Evolutionary conservation across 2,888 invertebrate species (phyloP).

Genomic region (Cabera pusaria): DNA sequence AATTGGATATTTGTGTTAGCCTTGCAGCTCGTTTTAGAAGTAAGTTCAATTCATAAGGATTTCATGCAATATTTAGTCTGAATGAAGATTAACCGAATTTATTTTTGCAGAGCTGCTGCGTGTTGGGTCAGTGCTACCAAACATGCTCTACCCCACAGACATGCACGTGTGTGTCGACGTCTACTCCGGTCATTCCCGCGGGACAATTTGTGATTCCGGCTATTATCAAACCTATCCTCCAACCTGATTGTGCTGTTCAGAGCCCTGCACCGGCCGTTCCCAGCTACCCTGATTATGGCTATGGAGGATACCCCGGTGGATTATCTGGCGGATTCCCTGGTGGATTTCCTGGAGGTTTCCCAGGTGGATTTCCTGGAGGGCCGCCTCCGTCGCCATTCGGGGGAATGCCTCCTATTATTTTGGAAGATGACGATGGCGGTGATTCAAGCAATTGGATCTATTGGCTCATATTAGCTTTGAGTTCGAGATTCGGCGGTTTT

Average conservation of each 20-base stretch:
- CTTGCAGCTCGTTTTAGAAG: constrained; percentile 37
- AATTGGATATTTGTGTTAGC: constrained; percentile 36
- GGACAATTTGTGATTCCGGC: constrained; percentile 56
- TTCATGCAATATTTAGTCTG: too few relatives aligned
- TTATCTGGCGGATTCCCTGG: constrained; percentile 18
- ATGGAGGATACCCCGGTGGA: constrained; percentile 13
- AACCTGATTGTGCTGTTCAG: constrained; percentile 32
- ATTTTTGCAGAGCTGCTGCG: constrained; percentile 26
- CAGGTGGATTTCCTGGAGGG: constrained; percentile 16
- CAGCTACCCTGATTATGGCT: constrained; percentile 20
- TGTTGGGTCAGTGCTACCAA: constrained; percentile 21
- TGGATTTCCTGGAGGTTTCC: constrained; percentile 17
- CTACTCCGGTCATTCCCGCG: constrained; percentile 25
- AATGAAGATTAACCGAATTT: too few relatives aligned
- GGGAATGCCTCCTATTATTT: constrained; percentile 46
- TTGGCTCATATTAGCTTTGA: constrained; percentile 53
- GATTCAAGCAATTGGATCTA: constrained; percentile 44
- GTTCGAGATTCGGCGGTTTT: constrained; percentile 25
- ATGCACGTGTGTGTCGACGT: constrained; percentile 15
- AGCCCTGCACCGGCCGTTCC: constrained; percentile 27
- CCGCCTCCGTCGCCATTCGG: constrained; percentile 17
- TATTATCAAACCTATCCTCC: constrained; percentile 47
- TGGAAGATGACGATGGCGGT: constrained; percentile 39
- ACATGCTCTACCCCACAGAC: constrained; percentile 6
- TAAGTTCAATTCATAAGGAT: constrained; percentile 30